phyloP scores from a whole-genome alignment of 2,113 vertebrate genomes.

The Bolborhynchus lineola region DNA sequence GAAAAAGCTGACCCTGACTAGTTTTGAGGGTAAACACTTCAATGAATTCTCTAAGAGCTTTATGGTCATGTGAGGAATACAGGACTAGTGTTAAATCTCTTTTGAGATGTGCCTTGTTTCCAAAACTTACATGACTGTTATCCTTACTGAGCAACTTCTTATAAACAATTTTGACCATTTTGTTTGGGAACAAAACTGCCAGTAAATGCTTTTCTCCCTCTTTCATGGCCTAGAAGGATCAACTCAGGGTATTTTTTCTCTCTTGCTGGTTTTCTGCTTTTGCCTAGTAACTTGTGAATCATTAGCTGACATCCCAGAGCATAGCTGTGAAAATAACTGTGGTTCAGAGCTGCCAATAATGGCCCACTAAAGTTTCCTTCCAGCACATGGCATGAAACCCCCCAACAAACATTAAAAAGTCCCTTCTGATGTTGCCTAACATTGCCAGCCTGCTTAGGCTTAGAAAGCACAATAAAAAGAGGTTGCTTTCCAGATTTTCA shows the following conservation, averaged over 20 bases:
- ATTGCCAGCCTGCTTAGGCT: slow-evolving; percentile 21
- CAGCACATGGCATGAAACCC: slow-evolving; percentile 49
- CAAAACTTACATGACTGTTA: neutral
- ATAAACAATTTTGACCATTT: neutral
- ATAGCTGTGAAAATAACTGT: slow-evolving; percentile 70
- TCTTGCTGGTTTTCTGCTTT: slow-evolving; percentile 38
- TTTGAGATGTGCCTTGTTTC: neutral
- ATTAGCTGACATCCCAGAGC: slow-evolving; percentile 66
- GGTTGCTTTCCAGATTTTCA: slow-evolving; percentile 60
- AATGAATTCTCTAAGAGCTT: neutral
- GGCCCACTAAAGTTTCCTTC: slow-evolving; percentile 55
- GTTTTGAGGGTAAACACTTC: neutral
- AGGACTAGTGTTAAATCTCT: neutral
- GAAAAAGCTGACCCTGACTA: neutral
- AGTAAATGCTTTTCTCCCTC: neutral
- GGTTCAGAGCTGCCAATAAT: slow-evolving; percentile 61
- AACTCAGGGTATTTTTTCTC: neutral
- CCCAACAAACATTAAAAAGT: slow-evolving; percentile 35
- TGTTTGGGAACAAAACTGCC: neutral
- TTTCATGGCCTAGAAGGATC: slow-evolving; percentile 32
- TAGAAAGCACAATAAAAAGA: slow-evolving; percentile 34
- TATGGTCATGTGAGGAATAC: neutral
- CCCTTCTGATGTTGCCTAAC: slow-evolving; percentile 44
- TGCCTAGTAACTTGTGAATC: slow-evolving; percentile 67
- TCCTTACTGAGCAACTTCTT: neutral